Base-by-base conservation (phyloP, 2,113 vertebrate species). In the Gambusia affinis region DNA sequence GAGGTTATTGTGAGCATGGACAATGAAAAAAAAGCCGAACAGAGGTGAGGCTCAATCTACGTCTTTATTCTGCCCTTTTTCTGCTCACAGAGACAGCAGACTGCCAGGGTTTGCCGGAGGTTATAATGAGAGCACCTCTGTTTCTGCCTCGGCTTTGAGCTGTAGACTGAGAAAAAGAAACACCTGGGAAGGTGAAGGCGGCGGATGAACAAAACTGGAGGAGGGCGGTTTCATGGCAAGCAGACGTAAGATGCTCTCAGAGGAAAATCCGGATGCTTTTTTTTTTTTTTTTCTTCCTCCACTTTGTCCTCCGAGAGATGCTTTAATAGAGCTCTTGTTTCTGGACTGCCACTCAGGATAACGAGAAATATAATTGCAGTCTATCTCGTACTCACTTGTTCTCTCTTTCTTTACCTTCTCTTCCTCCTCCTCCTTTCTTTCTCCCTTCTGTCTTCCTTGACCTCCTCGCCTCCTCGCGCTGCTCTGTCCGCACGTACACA, bases 331-430 rank as follows among this genome's bases (percentile, higher is more conserved):
- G 84, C 76, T 68, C 82, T 88, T 86, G 84, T 92, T 92, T 88
- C 88, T 79, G 78, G 82, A 68, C 89, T 90, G 92, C 89, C 89
- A 85, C 87, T 92, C 90, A 90, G 81, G 77, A 87, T 92, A 92
- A 93, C 70, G 70, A 92, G 90, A 39, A 73, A 79, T 78, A 88
- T 79, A 85, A 88, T 83, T 78, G 76, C 75, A 78, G 60, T 72
- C 57, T 24, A n/a, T 86, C 72, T 83, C 81, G 60, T 76, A 35
- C n/a, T 65, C 73, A 27, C 57, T 29, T 66, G 60, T 63, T 60
- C 65, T 73, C 24, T n/a, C 60, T 78, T 72, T 63, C 67, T 73
- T 72, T 19, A 15, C 37, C 60, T 69, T 42, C 37, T 70, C 39
- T 67, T 70, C 68, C 65, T 69, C 35, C 35, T 35, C 35, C 35